Evolutionary conservation across 2,888 invertebrate genomes (phyloP).

Genomic region (Nasonovia ribisnigri): DNA sequence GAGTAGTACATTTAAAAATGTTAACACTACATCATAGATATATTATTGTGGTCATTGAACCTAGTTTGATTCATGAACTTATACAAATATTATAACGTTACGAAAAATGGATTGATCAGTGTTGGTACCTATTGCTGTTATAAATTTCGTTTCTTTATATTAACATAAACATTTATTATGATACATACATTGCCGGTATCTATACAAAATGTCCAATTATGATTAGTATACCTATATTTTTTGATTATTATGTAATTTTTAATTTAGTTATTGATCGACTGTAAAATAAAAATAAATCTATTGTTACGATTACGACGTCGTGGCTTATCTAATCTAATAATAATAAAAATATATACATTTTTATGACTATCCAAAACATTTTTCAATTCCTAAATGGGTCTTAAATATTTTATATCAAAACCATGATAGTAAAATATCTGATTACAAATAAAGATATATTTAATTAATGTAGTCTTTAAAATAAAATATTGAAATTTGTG

Average conservation of each 20-base stretch:
- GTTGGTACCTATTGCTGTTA: too few species aligned
- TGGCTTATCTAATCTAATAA: neutral
- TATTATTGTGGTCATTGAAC: too few species aligned
- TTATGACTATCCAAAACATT: neutral
- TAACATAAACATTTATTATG: neutral
- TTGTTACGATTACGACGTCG: neutral
- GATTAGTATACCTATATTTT: neutral
- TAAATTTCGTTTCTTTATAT: neutral
- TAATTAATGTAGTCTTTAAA: neutral
- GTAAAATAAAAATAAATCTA: neutral
- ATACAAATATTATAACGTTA: neutral
- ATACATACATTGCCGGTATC: neutral
- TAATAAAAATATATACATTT: neutral
- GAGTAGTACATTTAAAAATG: too few species aligned
- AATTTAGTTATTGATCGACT: neutral
- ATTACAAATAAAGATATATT: neutral
- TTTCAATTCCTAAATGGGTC: neutral
- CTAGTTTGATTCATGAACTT: too few species aligned
- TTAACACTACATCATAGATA: too few species aligned
- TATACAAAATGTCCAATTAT: neutral
- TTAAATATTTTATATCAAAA: neutral
- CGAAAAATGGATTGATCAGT: neutral
- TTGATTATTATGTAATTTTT: neutral
- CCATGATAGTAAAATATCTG: neutral
- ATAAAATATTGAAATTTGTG: neutral